Conservation (phyloP, 2,888 invertebrate genomes). For the Pterobdella sp. region DNA sequence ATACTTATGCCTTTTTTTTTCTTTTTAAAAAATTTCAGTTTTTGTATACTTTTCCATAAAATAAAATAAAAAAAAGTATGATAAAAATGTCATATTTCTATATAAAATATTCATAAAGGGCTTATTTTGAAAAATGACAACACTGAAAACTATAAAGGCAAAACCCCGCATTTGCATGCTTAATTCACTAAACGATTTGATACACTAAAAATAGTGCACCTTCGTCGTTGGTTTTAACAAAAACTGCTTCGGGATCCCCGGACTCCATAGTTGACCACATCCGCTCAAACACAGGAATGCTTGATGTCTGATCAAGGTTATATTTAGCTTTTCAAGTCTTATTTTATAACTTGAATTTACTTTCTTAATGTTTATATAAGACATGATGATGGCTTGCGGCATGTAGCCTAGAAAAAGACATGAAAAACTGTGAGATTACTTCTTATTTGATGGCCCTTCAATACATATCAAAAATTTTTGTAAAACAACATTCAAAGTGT, state of each 20-base stretch:
- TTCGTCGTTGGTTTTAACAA: slow-evolving; percentile 66
- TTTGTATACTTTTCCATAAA: not conserved
- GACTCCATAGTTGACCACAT: slow-evolving; percentile 93
- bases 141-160: too few species aligned
- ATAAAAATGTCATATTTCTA: not conserved
- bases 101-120: not conserved
- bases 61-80: not conserved
- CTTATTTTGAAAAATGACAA: not conserved
- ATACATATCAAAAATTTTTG: not conserved
- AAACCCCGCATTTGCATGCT: too few species aligned
- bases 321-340: too few species aligned
- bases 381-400: too few species aligned
- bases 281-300: slow-evolving; percentile 73
- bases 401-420: too few species aligned
- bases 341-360: too few species aligned
- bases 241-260: slow-evolving; percentile 64
- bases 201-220: too few species aligned
- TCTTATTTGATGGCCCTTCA: not conserved
- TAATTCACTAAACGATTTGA: too few species aligned
- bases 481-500: not conserved
- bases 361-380: too few species aligned
- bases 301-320: slow-evolving; percentile 63
- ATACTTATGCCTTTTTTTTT: not conserved
- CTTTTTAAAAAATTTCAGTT: not conserved
- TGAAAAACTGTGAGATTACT: too few species aligned